phyloP scores from a whole-genome alignment of 2,888 invertebrate genomes.

The Myopa testacea region DNA sequence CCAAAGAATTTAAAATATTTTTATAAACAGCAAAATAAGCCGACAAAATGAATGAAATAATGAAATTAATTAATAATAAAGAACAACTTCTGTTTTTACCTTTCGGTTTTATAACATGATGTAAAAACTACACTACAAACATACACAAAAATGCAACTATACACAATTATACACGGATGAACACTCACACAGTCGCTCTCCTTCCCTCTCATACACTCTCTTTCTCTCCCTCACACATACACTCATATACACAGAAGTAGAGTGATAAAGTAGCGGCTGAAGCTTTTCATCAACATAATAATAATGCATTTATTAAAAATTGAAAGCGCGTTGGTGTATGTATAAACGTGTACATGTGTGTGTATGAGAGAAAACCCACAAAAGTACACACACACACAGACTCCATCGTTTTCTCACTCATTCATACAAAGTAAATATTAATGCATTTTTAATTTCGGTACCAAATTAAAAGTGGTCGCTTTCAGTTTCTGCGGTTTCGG shows the following conservation, averaged over 20 bases:
- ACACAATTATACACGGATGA: background rate
- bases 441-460: slow-evolving; percentile 33
- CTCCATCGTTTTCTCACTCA: background rate
- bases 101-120: background rate
- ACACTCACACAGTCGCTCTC: too few species aligned
- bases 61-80: slow-evolving; percentile 26
- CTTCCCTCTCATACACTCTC: too few species aligned
- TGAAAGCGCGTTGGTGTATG: background rate
- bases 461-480: slow-evolving; percentile 26
- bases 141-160: background rate
- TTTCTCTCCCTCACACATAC: too few species aligned
- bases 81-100: background rate
- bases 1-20: too few species aligned
- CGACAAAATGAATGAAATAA: slow-evolving; percentile 20
- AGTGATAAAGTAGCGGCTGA: slow-evolving; percentile 9
- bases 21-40: slow-evolving; percentile 9
- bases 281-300: slow-evolving; percentile 18
- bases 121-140: background rate
- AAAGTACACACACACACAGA: background rate
- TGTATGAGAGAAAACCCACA: background rate
- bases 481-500: slow-evolving; percentile 5
- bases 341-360: background rate
- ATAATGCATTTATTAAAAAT: slow-evolving; percentile 28
- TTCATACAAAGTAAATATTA: slow-evolving; percentile 18
- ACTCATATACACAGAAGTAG: background rate